Conservation (phyloP, 2,797 vertebrate genomes). For the Gallinago stenura region DNA sequence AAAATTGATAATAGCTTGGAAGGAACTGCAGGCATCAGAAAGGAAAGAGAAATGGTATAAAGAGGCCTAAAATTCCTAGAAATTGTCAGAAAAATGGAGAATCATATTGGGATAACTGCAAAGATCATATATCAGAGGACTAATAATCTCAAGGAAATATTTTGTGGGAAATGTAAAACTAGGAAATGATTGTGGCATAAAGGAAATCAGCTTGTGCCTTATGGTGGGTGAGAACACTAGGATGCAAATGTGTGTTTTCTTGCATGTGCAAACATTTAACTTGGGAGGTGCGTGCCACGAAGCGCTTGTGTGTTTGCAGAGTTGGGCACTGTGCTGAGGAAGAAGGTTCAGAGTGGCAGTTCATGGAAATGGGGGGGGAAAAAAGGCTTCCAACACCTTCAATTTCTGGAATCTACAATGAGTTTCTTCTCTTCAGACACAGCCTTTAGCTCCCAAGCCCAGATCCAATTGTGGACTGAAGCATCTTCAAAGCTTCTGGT, state of each 20-base stretch:
- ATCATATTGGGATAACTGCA: accelerated
- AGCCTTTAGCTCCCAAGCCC: not conserved
- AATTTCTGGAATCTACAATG: not conserved
- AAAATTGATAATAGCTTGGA: not conserved
- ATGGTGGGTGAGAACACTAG: accelerated
- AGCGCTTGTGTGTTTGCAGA: not conserved
- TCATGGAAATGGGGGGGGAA: not conserved
- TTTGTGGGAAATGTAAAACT: not conserved
- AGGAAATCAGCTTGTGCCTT: not conserved
- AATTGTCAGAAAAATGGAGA: not conserved
- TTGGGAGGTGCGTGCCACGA: accelerated
- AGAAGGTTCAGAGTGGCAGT: not conserved
- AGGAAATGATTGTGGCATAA: not conserved
- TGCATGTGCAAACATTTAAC: accelerated
- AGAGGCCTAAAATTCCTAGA: not conserved
- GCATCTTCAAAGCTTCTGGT: not conserved
- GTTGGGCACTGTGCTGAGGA: not conserved
- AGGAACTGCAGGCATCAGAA: not conserved
- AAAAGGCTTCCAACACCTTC: not conserved
- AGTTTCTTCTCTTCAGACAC: not conserved
- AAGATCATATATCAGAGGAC: not conserved
- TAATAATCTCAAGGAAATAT: not conserved
- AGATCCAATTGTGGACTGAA: not conserved
- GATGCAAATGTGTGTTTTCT: not conserved
- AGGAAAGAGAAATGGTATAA: not conserved